Evolutionary conservation across 1,140 invertebrate species (phyloP).

Genomic region (Drosophila aff.): DNA sequence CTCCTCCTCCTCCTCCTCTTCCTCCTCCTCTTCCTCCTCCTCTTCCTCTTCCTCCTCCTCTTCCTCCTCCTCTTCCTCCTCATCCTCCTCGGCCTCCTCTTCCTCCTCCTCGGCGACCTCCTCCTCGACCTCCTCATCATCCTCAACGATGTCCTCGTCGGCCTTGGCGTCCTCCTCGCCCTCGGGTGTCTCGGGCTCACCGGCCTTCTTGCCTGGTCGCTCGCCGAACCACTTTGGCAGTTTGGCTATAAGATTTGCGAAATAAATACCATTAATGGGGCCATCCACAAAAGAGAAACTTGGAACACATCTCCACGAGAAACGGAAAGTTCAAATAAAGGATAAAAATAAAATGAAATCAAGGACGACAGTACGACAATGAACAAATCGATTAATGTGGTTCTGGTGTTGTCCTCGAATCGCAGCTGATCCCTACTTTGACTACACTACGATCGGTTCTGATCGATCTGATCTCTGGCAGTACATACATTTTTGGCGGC

Average conservation of each 20-base stretch:
- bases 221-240: slow-evolving; percentile 97
- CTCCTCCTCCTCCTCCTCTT: slow-evolving; percentile 86
- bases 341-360: neutral
- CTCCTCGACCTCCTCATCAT: slow-evolving; percentile 90
- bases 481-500: slow-evolving; percentile 94
- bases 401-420: slow-evolving; percentile 26
- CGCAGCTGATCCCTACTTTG: slow-evolving; percentile 12
- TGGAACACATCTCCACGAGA: neutral
- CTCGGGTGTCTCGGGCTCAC: slow-evolving; percentile 94
- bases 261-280: neutral
- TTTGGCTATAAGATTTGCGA: slow-evolving; percentile 88
- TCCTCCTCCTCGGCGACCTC: slow-evolving; percentile 91
- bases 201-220: slow-evolving; percentile 95
- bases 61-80: slow-evolving; percentile 90
- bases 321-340: slow-evolving; percentile 10
- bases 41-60: slow-evolving; percentile 90
- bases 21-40: slow-evolving; percentile 88
- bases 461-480: slow-evolving; percentile 4
- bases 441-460: slow-evolving; percentile 2
- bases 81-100: slow-evolving; percentile 89
- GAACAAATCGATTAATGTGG: slow-evolving; percentile 58
- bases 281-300: neutral
- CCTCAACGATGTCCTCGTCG: slow-evolving; percentile 89
- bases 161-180: slow-evolving; percentile 94
- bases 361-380: slow-evolving; percentile 51